Base-by-base conservation (phyloP, 2,888 invertebrate species). In the Syrista parreyssii region DNA sequence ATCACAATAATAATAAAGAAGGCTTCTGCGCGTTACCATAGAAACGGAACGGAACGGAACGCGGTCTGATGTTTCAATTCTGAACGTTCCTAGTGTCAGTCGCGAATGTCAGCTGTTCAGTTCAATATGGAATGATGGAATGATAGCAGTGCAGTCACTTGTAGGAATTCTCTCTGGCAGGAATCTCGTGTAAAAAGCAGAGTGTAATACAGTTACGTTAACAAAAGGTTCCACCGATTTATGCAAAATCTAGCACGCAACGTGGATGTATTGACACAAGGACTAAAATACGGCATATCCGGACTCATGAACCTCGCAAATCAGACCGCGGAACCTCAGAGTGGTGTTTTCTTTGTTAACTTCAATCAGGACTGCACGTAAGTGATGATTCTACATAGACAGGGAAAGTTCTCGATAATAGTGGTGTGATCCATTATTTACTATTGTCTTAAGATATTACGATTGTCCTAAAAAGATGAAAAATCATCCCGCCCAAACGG, bases 341-440 rank as follows among this genome's bases (percentile, higher is more conserved):
- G 95, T 92, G 96, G 96, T 92, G 96, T 96, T 92, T 96, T 97
- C 92, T 98, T 97, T 92, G 98, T 98, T 88, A 98, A 98, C 93
- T 99, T 99, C 92, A 99, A 99, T 93, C 98, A 99, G 92, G 98
- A 99, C 92, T 96, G 96, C 95, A 97, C 98, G 98, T 98, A 96
- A 97, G 98, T 95, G n/a, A 35, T 55, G 55, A 55, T 55, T 55
- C 55, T 55, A 55, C 9, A 23, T 55, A 55, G 55, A 55, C 2
- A 55, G 55, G 55, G 6, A 55, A 55, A 23, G 23, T 23, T 23
- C 23, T 55, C 9, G 23, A 23, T 55, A 55, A 55, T 55, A 55
- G 23, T 55, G 9, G 6, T 55, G 23, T 55, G 55, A 55, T 55
- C 55, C 23, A 55, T 6, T 15, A 55, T 55, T 31, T 40, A 12